Evolutionary conservation across 1,140 invertebrate genomes (phyloP), one percentile per base, ranked within the genome.

Genomic region (Samia ricini): DNA sequence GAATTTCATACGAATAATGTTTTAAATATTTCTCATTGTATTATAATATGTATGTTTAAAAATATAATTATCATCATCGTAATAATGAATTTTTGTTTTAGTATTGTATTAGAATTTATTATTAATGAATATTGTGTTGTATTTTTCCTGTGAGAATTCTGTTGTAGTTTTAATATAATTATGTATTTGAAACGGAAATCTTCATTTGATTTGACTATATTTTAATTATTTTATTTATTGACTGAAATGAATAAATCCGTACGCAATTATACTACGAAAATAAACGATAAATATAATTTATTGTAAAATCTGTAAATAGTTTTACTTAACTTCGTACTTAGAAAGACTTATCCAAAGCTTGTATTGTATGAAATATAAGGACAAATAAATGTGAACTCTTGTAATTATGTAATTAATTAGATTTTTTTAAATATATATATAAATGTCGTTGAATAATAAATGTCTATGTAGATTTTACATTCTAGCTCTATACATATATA

Each of bases 291-390:
- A 42, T 42, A 15, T 42, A 42, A 42, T 42, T 42, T 42, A 42
- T 7, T 61, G 29, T 63, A 64, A 63, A 50, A 33, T 42, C 54
- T 59, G 54, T 19, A 33, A 36, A 20, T 58, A 49, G 19, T 60
- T 52, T 60, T 60, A 60, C 26, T 60, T 60, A 59, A 59, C 22
- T 19, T 36, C 12, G 59, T 60, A 60, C 59, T 60, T 60, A 60
- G 59, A 18, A 29, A 42, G 12, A 60, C n/a, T 60, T 52, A 60
- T 60, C 49, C 59, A 60, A 59, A 59, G 57, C 36, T 22, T 59
- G 21, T 19, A 21, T 18, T 26, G 50, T 52, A 52, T 52, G 52
- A 55, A 6, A 22, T 19, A 24, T 55, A 55, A 24, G 21, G 22
- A 55, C 52, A 55, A n/a, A 22, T 55, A 55, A 55, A 24, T 55